phyloP scores from a whole-genome alignment of 1,140 invertebrate genomes.

The Drosophila auraria region DNA sequence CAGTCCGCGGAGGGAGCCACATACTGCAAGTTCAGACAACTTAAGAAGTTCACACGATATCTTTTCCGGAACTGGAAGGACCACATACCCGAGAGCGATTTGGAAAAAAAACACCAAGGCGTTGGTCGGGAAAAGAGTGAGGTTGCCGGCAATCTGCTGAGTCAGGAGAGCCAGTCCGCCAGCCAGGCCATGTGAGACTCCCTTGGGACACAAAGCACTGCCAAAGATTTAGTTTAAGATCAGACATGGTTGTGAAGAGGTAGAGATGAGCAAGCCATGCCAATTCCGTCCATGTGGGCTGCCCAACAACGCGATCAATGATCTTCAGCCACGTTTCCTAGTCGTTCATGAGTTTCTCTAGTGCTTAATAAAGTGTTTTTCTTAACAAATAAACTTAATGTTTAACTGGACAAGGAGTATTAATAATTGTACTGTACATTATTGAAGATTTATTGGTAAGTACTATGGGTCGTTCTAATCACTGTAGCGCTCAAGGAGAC shows the following conservation, averaged over 20 bases:
- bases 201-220: slow-evolving; percentile 56
- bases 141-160: slow-evolving; percentile 35
- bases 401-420: slow-evolving; percentile 27
- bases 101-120: slow-evolving; percentile 61
- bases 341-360: slow-evolving; percentile 64
- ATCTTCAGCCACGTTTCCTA: slow-evolving; percentile 53
- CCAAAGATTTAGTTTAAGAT: slow-evolving; percentile 75
- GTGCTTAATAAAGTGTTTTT: slow-evolving; percentile 57
- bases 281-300: slow-evolving; percentile 75
- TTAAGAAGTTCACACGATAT: slow-evolving; percentile 96
- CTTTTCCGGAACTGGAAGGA: slow-evolving; percentile 97
- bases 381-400: slow-evolving; percentile 62
- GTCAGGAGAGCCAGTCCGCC: slow-evolving; percentile 14
- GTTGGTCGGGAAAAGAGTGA: slow-evolving; percentile 18
- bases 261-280: slow-evolving; percentile 38
- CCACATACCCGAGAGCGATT: slow-evolving; percentile 93
- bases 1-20: slow-evolving; percentile 96
- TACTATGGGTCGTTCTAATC: neutral
- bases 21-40: slow-evolving; percentile 96
- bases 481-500: too few species aligned
- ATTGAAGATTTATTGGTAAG: neutral
- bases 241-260: slow-evolving; percentile 8
- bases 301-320: slow-evolving; percentile 20
- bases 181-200: slow-evolving; percentile 35
- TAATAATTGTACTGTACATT: neutral